phyloP scores from a whole-genome alignment of 2,888 invertebrate species.

The Sesia apiformis region DNA sequence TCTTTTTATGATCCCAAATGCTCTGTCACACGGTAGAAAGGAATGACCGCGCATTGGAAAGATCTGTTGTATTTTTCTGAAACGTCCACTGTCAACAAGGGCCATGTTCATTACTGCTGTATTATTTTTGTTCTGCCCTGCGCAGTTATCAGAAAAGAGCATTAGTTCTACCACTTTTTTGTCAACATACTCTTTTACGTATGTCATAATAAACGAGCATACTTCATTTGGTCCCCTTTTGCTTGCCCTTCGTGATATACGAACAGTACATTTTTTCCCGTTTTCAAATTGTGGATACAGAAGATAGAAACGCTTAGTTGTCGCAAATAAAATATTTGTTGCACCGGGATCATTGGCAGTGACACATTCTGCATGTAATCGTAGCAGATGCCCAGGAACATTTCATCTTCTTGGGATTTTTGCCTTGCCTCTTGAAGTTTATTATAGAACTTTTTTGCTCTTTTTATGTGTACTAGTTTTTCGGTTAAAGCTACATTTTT shows the following conservation, averaged over 20 bases:
- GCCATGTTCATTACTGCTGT: too few relatives aligned
- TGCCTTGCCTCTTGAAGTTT: neutral
- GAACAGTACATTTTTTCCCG: neutral
- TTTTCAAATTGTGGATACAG: neutral
- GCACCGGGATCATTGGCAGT: neutral
- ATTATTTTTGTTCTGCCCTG: neutral
- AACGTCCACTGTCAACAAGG: too few relatives aligned
- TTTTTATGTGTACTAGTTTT: neutral
- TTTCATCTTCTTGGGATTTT: neutral
- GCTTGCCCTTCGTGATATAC: neutral
- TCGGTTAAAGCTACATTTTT: conserved; percentile 1
- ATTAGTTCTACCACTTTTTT: neutral
- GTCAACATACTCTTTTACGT: neutral
- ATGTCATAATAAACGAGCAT: neutral
- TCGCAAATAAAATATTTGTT: neutral
- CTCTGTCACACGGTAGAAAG: too few relatives aligned
- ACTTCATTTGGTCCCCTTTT: neutral
- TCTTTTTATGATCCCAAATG: too few relatives aligned
- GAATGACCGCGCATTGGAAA: too few relatives aligned
- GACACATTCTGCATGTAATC: neutral
- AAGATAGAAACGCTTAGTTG: neutral
- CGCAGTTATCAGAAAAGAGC: neutral
- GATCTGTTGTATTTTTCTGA: too few relatives aligned
- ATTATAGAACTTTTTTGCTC: neutral
- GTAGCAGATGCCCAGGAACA: neutral